Evolutionary conservation across 1,140 invertebrate species (phyloP), one percentile per base, ranked within the genome.

Genomic region (Paraescarpia echinospica): DNA sequence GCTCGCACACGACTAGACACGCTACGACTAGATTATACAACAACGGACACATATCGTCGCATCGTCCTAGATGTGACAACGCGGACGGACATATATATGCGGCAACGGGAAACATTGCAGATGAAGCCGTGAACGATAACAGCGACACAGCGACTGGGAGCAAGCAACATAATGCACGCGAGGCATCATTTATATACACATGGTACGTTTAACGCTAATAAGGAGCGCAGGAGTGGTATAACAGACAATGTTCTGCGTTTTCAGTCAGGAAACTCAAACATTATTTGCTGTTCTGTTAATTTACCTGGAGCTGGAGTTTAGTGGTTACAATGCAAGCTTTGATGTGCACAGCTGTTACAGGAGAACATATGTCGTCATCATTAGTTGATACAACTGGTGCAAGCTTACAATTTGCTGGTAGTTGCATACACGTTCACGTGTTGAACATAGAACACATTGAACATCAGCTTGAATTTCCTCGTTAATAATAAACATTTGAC

Each of bases 1-100:
- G 92, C 90, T 89, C 51, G 35, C 34, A 59, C 8, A 89, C 92
- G 91, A 90, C 91, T 1, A 89, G 92, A 51, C 90, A 90, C 22
- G 14, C 48, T 88, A 48, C 88, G 22, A 93, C 51, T 59, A 92
- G 91, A 33, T n/a, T 22, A 9, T 91, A 91, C 48, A 91, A 59
- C 89, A 59, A 92, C 89, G 48, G 27, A 92, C 35, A 14, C 59
- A 92, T 18, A 27, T 22, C 9, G 59, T 14, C 59, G 27, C 4
- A 2, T 77, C 18, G 2, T 0, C 22, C 59, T 31, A 77, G 59
- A 77, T 27, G 59, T 12, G 22, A 77, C 59, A 77, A 77, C 41
- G n/a, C 41, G 12, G 41, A 41, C 41, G 41, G 41, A 41, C 59
- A 77, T 27, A 27, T 77, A 14, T 77, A n/a, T n/a, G n/a, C n/a